Conservation (phyloP, 2,113 vertebrate species). For the Malurus elegans region DNA sequence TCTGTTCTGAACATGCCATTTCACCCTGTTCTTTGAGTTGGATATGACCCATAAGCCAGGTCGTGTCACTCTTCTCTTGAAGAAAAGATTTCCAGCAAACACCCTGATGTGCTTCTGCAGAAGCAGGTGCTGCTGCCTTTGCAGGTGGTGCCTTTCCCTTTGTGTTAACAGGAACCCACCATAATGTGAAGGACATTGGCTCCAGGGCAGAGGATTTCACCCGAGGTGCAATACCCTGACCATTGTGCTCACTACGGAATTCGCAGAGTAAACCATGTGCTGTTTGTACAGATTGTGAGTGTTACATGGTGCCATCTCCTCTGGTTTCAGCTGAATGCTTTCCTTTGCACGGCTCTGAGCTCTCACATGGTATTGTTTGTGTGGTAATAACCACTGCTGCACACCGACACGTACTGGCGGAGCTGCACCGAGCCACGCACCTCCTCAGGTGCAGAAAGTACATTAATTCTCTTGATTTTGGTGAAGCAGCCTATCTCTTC, state of each 20-base stretch:
- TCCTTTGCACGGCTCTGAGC: background rate
- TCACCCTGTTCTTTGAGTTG: background rate
- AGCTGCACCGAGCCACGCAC: fast-evolving
- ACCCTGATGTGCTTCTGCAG: background rate
- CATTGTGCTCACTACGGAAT: background rate
- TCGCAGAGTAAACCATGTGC: background rate
- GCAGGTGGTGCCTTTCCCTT: background rate
- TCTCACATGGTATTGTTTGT: background rate
- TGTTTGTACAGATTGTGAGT: background rate
- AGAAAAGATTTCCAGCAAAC: background rate
- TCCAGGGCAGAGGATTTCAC: background rate
- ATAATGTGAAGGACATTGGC: background rate
- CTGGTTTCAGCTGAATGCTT: background rate
- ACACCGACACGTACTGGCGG: background rate
- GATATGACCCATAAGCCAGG: background rate
- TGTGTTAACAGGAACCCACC: background rate
- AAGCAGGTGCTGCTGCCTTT: background rate
- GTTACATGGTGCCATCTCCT: background rate
- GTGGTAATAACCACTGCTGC: background rate
- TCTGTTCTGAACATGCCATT: background rate
- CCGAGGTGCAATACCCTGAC: background rate
- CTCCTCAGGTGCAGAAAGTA: background rate
- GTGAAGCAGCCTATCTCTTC: background rate
- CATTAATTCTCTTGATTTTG: background rate
- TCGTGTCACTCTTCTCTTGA: background rate